Conservation (phyloP, 2,797 vertebrate species). For the Malurus leucopterus region DNA sequence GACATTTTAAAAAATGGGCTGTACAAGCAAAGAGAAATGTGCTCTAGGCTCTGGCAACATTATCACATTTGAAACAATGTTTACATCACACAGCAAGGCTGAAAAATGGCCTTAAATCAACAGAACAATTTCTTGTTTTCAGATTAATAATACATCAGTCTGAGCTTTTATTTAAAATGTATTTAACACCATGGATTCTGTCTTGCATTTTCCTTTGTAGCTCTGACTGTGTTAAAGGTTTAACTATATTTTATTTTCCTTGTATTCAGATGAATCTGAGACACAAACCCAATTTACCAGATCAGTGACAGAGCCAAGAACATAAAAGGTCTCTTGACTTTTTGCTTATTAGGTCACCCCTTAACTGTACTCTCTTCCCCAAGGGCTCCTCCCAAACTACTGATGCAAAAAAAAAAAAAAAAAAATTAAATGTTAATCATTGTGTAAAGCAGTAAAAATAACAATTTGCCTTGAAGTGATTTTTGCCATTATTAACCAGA, state of each 20-base stretch:
- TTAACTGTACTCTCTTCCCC: neutral
- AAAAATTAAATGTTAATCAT: neutral
- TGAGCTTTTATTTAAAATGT: neutral
- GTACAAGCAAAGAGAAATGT: neutral
- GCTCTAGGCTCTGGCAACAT: neutral
- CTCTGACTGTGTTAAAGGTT: neutral
- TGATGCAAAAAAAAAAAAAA: neutral
- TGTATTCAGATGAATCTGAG: neutral
- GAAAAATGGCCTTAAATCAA: neutral
- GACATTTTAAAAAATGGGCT: neutral
- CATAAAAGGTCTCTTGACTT: neutral
- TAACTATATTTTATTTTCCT: neutral
- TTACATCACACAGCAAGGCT: neutral
- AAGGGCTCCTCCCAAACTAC: neutral
- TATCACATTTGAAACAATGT: neutral
- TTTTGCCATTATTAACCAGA: neutral
- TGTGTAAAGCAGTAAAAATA: slow-evolving; percentile 3
- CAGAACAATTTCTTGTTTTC: neutral
- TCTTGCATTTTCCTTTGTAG: neutral
- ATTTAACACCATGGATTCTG: neutral
- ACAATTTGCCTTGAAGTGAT: neutral
- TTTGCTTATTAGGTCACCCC: neutral
- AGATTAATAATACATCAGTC: neutral
- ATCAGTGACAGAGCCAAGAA: neutral
- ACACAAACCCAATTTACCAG: neutral